Base-by-base conservation (phyloP, 1,140 invertebrate species). In the Phenacoccus solenopsis region DNA sequence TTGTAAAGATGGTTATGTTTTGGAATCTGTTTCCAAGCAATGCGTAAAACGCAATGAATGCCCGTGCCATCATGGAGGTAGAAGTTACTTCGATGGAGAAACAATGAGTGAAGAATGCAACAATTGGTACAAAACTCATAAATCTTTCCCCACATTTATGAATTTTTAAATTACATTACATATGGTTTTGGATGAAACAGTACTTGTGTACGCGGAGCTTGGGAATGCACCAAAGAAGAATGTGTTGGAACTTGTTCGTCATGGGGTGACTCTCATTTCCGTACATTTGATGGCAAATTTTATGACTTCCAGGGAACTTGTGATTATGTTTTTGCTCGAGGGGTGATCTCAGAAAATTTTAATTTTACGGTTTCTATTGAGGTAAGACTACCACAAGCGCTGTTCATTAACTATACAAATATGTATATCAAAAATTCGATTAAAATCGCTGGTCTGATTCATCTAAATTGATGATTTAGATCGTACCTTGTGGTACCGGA, bases 251-350 rank as follows among this genome's bases (percentile, higher is more conserved):
- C 88, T 20, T 94, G 91, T 77, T 84, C 84, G 20, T 85, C 88
- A 3, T 93, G 90, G 90, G 91, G 91, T 3, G 90, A 92, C 75
- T 91, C 90, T 0, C 93, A 96, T 78, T 90, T 91, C 76, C 87
- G 85, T 73, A 93, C 90, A 0, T 96, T 92, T 76, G 93, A 95
- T 79, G 88, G 87, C 0, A 84, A 84, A n/a, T 80, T 84, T 7
- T 95, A 85, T 76, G 89, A 94, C 76, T 95, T 94, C 78, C 90
- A 94, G 78, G 91, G 93, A 28, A 84, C 87, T 59, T 96, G 93
- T 76, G 88, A 91, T 71, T 95, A 95, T 75, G 82, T 94, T 13
- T 78, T 95, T 7, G 86, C 87, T 1, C 91, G 93, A 78, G 89
- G 88, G 16, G 79, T 74, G 1, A 75, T 84, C 56, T 81, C 78